Evolutionary conservation across 1,140 invertebrate species (phyloP), one percentile per base, ranked within the genome.

Genomic region (Drosophila prosaltans): DNA sequence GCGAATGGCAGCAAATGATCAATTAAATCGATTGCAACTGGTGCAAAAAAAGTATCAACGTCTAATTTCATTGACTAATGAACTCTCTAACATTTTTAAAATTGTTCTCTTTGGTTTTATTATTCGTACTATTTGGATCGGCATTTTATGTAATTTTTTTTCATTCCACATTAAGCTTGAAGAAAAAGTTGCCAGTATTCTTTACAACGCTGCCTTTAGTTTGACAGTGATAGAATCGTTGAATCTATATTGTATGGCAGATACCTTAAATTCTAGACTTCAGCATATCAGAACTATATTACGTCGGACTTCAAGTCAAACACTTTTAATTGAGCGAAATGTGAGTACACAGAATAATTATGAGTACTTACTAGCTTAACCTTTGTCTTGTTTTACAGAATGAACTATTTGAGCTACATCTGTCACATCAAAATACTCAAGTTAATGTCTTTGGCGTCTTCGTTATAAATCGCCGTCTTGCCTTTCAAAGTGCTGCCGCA

Each of bases 401-500:
- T 10, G 66, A 77, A 5, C 73, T 69, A 65, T 45, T 84, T 8
- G 57, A 36, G 0, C 26, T 83, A 30, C 81, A 84, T 16, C 11
- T 84, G 7, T 30, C 62, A 0, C 51, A 43, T 32, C 72, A 73
- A 26, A 61, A 76, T n/a, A 83, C 60, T 0, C 32, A 58, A 6
- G 10, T 84, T 8, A n/a, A 32, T 0, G 10, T 72, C 8, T 73
- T 73, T 24, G 77, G 73, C 1, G 32, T 21, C 1, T 62, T 66
- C 11, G 65, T 6, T 6, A 39, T 84, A 2, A 77, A 80, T 45
- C 41, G 41, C 1, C 58, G 65, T 0, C 8, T 76, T 26, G 36
- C 39, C 0, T 80, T 67, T 60, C 6, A 43, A 26, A 21, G 65
- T 32, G 4, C 57, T 6, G 24, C 63, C 0, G n/a, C 57, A 5